A percentile compares a stretch with the other conserved stretches of the same genome.
Conservation (phyloP, 2,113 vertebrate species). For the Ondatra zibethicus region DNA sequence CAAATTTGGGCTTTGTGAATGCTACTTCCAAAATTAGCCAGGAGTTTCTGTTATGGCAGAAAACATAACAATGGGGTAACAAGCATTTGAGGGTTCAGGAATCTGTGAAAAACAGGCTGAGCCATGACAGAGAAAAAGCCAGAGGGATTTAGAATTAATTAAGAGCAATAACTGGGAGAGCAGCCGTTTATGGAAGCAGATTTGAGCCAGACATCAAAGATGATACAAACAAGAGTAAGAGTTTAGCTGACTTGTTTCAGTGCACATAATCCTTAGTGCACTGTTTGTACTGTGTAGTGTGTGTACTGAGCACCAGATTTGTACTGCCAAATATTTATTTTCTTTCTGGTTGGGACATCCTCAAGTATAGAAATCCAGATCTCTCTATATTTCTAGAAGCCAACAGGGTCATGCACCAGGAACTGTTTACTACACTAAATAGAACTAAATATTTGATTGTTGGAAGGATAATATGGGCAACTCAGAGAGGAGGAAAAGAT, state of each 20-base stretch:
- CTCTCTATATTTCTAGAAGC: background rate
- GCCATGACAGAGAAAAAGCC: background rate
- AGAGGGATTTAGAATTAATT: conserved; percentile 63
- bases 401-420: background rate
- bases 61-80: conserved; percentile 40
- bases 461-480: background rate
- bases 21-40: conserved; percentile 69
- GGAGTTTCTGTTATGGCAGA: conserved; percentile 70
- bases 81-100: conserved; percentile 47
- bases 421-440: background rate
- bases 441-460: background rate
- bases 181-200: conserved; percentile 31
- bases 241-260: conserved; percentile 19
- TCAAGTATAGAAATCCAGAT: background rate
- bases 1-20: conserved; percentile 71
- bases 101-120: conserved; percentile 51
- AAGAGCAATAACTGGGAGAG: conserved; percentile 27
- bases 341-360: background rate
- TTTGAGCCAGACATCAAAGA: conserved; percentile 55
- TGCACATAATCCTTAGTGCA: too few species aligned
- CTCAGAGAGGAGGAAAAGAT: background rate
- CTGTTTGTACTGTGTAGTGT: too few species aligned
- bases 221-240: background rate
- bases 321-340: background rate
- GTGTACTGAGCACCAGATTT: background rate